Percentiles rank a stretch among this genome's conserved stretches.
These are phyloP conservation scores for Tachycineta bicolor DNA, from an alignment of 2,113 vertebrate genomes.

Conservation along the genomic window DNA sequence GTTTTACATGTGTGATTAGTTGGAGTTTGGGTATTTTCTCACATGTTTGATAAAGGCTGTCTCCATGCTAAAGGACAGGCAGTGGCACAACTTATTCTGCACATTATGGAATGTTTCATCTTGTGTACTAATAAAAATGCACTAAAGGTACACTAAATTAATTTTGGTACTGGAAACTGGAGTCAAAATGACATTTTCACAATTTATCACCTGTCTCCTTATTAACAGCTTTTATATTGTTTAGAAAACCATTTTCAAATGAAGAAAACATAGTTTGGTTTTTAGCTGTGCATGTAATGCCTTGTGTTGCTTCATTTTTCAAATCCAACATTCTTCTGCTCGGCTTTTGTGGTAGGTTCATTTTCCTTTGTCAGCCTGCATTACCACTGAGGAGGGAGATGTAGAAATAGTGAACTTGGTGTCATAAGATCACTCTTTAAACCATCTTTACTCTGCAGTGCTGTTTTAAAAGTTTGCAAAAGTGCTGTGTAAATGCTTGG, in stretches of 20 bases:
- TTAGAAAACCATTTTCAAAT: neutral
- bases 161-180: neutral
- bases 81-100: neutral
- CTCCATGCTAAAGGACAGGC: neutral
- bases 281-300: neutral
- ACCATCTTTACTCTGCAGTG: fast-evolving
- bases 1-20: neutral
- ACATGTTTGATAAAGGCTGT: neutral
- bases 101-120: neutral
- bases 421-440: neutral
- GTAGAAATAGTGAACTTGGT: neutral
- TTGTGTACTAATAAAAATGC: neutral
- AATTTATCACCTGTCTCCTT: neutral
- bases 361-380: neutral
- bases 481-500: neutral
- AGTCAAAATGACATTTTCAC: neutral
- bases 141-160: neutral
- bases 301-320: neutral
- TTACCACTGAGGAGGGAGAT: neutral
- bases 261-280: neutral
- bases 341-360: neutral
- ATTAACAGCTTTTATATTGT: neutral
- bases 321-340: neutral
- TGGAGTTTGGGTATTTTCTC: neutral
- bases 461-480: neutral